Base-by-base conservation (phyloP, 2,888 invertebrate genomes). In the Cynaeus angustus region DNA sequence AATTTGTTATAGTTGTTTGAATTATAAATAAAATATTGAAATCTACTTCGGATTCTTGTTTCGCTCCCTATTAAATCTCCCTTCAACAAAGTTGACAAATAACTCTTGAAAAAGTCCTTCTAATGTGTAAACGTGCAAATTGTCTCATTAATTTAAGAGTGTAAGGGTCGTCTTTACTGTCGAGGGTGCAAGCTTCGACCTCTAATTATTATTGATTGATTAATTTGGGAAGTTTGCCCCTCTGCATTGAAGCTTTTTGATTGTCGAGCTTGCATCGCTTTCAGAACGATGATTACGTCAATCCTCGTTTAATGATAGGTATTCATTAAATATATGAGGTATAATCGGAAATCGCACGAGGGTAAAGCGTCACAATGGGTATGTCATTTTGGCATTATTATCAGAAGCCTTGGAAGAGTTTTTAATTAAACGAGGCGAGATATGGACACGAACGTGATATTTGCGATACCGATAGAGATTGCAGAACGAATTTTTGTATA, bases 151-250 rank as follows among this genome's bases (percentile, higher is more conserved):
- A 58, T 43, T 58, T 58, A 45, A 58, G 43, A 58, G 43, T 45
- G 8, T 12, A 58, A 28, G 28, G 12, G 59, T 13, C 14, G 13
- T 16, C 46, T 59, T 46, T n/a, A n/a, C 30, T 26, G 38, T 41
- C 30, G 16, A 48, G n/a, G 37, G 30, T 61, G 37, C 33, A 61
- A 48, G 21, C 10, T 21, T 33, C 2, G 16, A 38, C 48, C 48
- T 61, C 26, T 38, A 61, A 59, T 46, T 46, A 61, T 48, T 61
- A 61, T 61, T 61, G 61, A 61, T 61, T 50, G 16, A 61, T 16
- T 41, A 56, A 56, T 56, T 56, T 37, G n/a, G 53, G 14, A 6
- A 26, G 28, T 46, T 14, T n/a, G 13, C 37, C 46, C 14, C 43
- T 3, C 41, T 56, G 56, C 41, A 38, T n/a, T 41, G 26, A 26